Conservation (phyloP, 2,113 vertebrate species). For the Pangasianodon gigas region DNA sequence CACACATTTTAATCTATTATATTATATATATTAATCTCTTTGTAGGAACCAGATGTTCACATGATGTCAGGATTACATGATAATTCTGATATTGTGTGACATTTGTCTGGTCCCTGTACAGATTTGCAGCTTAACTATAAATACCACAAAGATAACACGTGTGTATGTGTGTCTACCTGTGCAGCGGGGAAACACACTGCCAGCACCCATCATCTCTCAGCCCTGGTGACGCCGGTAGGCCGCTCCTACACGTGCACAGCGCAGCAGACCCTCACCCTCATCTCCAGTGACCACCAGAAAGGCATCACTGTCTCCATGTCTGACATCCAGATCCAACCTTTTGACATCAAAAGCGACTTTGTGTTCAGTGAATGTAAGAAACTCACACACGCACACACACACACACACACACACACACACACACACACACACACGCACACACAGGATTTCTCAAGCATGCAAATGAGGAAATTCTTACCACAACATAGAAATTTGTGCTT, state of each 20-base stretch:
- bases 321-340: conserved; percentile 90
- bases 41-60: neutral
- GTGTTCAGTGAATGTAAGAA: conserved; percentile 92
- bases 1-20: neutral
- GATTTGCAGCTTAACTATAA: neutral
- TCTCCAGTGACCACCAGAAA: conserved; percentile 92
- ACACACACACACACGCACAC: conserved; percentile 1
- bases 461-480: neutral
- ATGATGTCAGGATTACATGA: neutral
- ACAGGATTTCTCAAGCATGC: neutral
- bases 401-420: conserved; percentile 19
- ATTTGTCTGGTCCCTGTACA: neutral
- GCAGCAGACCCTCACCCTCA: conserved; percentile 86
- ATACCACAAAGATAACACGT: neutral
- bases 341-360: conserved; percentile 93
- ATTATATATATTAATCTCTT: neutral
- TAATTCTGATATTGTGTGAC: neutral
- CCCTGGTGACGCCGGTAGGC: conserved; percentile 87
- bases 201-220: conserved; percentile 84
- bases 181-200: conserved; percentile 90
- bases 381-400: conserved; percentile 27
- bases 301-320: conserved; percentile 85
- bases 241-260: conserved; percentile 87
- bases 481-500: neutral
- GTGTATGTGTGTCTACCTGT: conserved; percentile 25